Evolutionary conservation across 2,888 invertebrate species (phyloP), one percentile per base, ranked within the genome.

Genomic region (Drosophila helvetica): DNA sequence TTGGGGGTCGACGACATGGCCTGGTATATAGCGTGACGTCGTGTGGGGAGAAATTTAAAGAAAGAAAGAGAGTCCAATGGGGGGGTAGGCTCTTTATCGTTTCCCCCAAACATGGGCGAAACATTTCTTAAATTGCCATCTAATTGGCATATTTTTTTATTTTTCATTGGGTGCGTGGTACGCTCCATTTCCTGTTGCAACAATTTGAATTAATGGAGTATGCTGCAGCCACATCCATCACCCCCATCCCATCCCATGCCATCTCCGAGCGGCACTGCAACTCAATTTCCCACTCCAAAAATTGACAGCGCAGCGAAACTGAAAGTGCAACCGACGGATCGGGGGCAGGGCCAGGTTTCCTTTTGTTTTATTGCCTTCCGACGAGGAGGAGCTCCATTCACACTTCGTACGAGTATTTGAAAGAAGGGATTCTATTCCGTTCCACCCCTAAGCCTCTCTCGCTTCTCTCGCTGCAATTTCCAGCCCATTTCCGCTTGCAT

Each of bases 131-230:
- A 65, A 65, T 65, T 65, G 22, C 65, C 55, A 67, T 56, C 67
- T 55, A 65, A 65, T 65, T 70, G 73, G 72, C 73, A 55, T 72
- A 52, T 47, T 70, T 47, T 50, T 59, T 0, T 53, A 30, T 50
- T 52, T 52, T 53, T 45, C 50, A 58, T 52, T 25, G 66, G 74
- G 64, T 73, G 87, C 70, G 70, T 85, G 82, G 76, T 83, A 78
- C 78, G 75, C 81, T 66, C 71, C 61, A 74, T 69, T 82, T 87
- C 82, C 82, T 85, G 85, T 69, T 73, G 47, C 87, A 78, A 55
- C 85, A 79, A 87, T 85, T 87, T 85, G 77, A 79, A 79, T 73
- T 85, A 72, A 79, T 87, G 61, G 62, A 25, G 19, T 27, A 22
- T 48, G 33, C 33, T 5, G 33, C 33, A 9, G 22, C 51, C 27